A percentile compares a stretch with the other conserved stretches of the same genome.
phyloP scores from a whole-genome alignment of 1,140 invertebrate genomes.

The Subanguina moxae region DNA sequence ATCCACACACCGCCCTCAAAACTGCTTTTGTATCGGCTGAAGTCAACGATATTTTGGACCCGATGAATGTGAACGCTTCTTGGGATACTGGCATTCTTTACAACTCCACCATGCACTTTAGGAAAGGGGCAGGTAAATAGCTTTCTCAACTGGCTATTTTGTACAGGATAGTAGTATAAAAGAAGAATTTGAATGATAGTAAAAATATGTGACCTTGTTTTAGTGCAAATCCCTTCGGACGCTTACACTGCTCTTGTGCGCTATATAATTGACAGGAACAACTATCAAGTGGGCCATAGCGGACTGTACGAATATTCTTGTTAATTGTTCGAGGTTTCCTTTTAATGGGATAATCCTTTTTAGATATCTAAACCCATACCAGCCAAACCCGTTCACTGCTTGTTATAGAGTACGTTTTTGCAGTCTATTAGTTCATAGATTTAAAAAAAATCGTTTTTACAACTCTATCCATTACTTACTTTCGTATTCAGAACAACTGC shows the following conservation, averaged over 20 bases:
- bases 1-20: constrained; percentile 53
- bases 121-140: constrained; percentile 40
- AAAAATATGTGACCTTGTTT: background rate
- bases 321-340: background rate
- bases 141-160: background rate
- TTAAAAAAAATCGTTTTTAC: too few relatives aligned
- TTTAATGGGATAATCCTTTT: background rate
- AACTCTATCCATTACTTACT: background rate
- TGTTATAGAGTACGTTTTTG: constrained; percentile 49
- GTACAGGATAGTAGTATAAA: constrained; percentile 7
- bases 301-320: constrained; percentile 40
- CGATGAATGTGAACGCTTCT: constrained; percentile 49
- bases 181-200: background rate
- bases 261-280: constrained; percentile 55
- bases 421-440: too few relatives aligned
- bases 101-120: constrained; percentile 57
- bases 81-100: constrained; percentile 57
- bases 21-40: constrained; percentile 54
- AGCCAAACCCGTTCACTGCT: constrained; percentile 56
- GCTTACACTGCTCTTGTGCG: constrained; percentile 49
- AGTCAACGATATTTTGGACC: constrained; percentile 58
- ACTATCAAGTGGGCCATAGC: constrained; percentile 54
- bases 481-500: constrained; percentile 50
- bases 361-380: constrained; percentile 47
- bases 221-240: constrained; percentile 50